Evolutionary conservation across 2,888 invertebrate species (phyloP), one percentile per base, ranked within the genome.

Genomic region (Hyalella azteca): DNA sequence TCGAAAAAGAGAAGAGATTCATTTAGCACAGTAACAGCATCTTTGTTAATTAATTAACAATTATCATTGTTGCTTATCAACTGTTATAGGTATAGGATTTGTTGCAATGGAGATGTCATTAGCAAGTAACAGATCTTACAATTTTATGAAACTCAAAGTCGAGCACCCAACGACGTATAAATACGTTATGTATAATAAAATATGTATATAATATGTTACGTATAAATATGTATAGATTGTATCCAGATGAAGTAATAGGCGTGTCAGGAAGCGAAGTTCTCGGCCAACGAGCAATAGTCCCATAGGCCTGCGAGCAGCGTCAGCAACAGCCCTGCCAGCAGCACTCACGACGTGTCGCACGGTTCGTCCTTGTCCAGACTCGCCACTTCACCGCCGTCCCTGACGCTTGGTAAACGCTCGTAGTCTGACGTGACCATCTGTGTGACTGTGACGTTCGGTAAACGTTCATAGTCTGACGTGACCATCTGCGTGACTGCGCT

Each of bases 311-410:
- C 75, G 26, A 75, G 26, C 40, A 75, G 45, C 41, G 75, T 75
- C 41, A 75, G 45, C 75, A 75, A 75, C 41, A 75, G 75, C 75
- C 75, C 75, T 29, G 45, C 40, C n/a, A 45, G 41, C 40, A 75
- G 40, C 75, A 75, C 45, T 75, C 75, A 75, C 4, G 75, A 75
- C 11, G 75, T 75, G 40, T 75, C 75, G 75, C 75, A 75, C 4
- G 75, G 75, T 26, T 75, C 75, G 15, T 75, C 75, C 22, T 75
- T 75, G 11, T 75, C 75, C 45, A 39, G 15, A 22, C 0, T 19
- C 75, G 9, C 45, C 75, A 13, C 75, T n/a, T 41, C 40, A 73
- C 19, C 36, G n/a, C 73, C 9, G 40, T 7, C 39, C 9, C 36
- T 32, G n/a, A 39, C 9, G 36, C 39, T n/a, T 22, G 40, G 73